Base-by-base conservation (phyloP, 2,888 invertebrate species). In the Malachius bipustulatus region DNA sequence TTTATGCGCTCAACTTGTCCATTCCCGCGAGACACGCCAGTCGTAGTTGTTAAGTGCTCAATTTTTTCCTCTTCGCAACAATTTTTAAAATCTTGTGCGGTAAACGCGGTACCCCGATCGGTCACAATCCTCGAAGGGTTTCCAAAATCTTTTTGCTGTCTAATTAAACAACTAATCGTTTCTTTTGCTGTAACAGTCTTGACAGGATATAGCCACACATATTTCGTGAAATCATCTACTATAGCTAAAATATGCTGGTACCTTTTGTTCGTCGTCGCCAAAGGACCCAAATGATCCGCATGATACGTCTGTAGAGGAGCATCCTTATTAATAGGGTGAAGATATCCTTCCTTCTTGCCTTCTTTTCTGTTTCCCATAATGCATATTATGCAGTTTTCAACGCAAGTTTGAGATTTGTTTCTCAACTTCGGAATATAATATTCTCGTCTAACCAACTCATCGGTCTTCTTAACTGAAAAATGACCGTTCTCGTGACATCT, bases 101-200 rank as follows among this genome's bases (percentile, higher is more conserved):
- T 56, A 37, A 55, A 63, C 3, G 62, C 59, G 2, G 55, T 42
- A 3, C 57, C 57, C 38, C 47, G 41, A 36, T 61, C 58, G 0
- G 55, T 50, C 3, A 60, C 50, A 3, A 59, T 50, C 19, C 48
- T 45, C 4, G 13, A 35, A 4, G 60, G n/a, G n/a, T n/a, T n/a
- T n/a, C n/a, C n/a, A n/a, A n/a, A n/a, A n/a, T n/a, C n/a, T n/a
- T n/a, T n/a, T 58, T 54, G 52, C 26, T 49, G 49, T 8, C 16
- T 39, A 15, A 32, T 26, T 4, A 51, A 32, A 14, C 38, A 38
- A 9, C 26, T 27, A 3, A 52, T 36, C 4, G 47, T 47, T 37
- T 54, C 52, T 26, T 40, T 40, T 1, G 47, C 32, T 2, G 37
- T 41, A 1, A 49, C 53, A 1, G 51, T 40, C 30, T 49, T 54